Conservation (phyloP, 2,888 invertebrate genomes). For the Acleris laterana region DNA sequence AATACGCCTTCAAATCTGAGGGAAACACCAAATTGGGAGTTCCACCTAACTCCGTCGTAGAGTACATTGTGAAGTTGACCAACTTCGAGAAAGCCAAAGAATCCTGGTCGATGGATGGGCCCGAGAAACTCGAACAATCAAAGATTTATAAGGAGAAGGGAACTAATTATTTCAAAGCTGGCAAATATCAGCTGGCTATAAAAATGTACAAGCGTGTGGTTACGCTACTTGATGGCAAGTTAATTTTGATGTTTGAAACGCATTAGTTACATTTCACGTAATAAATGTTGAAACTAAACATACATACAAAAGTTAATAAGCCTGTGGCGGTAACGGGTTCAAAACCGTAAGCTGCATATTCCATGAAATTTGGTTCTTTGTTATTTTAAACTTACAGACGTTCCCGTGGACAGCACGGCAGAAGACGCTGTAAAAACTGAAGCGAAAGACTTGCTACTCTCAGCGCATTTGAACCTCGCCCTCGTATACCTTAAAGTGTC, state of each 20-base stretch:
- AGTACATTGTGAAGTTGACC: constrained; percentile 92
- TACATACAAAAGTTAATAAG: too few relatives aligned
- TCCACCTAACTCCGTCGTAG: constrained; percentile 90
- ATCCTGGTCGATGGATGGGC: constrained; percentile 90
- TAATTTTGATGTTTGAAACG: constrained; percentile 8
- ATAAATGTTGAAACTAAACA: too few relatives aligned
- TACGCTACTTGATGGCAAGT: constrained; percentile 82
- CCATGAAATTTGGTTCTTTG: too few relatives aligned
- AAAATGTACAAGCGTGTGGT: constrained; percentile 94
- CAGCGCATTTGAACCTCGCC: constrained; percentile 91
- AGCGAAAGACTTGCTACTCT: constrained; percentile 84
- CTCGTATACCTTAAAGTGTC: constrained; percentile 91
- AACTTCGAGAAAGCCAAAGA: constrained; percentile 93
- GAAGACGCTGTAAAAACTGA: constrained; percentile 53
- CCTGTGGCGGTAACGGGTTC: too few relatives aligned
- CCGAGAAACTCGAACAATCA: constrained; percentile 92
- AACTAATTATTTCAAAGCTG: constrained; percentile 93
- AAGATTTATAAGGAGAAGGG: constrained; percentile 95
- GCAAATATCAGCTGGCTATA: constrained; percentile 90
- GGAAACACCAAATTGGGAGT: constrained; percentile 89
- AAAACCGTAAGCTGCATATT: too few relatives aligned
- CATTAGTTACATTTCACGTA: too few relatives aligned
- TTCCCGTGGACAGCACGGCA: constrained; percentile 55
- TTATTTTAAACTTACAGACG: constrained; percentile 50
- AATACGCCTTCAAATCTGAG: constrained; percentile 89